These are phyloP conservation scores for Xestia c-nigrum DNA, from an alignment of 2,888 invertebrate species.

Conservation along the genomic window DNA sequence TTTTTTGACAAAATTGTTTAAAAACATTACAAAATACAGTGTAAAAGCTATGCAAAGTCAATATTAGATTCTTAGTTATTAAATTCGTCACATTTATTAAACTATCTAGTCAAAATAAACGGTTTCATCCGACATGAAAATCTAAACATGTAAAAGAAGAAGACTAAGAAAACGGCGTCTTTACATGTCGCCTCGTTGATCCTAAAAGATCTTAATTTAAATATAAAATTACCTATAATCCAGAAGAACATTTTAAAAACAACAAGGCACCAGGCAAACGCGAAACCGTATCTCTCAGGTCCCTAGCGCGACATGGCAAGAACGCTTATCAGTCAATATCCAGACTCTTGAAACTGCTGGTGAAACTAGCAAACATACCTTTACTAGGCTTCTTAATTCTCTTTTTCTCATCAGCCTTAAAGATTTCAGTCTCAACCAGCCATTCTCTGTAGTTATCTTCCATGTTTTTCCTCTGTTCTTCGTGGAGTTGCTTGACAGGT, in stretches of 20 bases:
- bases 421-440: conserved; percentile 91
- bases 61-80: background rate
- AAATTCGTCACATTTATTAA: conserved; percentile 4
- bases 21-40: background rate
- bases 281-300: conserved; percentile 70
- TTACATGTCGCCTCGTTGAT: conserved; percentile 3
- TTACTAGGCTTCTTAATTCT: conserved; percentile 86
- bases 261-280: conserved; percentile 25
- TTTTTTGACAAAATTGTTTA: background rate
- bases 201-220: conserved; percentile 13
- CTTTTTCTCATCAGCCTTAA: conserved; percentile 89
- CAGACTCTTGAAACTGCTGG: conserved; percentile 87
- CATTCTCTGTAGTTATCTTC: conserved; percentile 91
- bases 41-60: background rate
- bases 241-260: conserved; percentile 30
- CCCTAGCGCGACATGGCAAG: conserved; percentile 67
- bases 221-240: conserved; percentile 25
- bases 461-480: conserved; percentile 89
- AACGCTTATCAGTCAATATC: conserved; percentile 84
- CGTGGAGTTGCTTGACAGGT: conserved; percentile 89
- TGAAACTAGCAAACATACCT: conserved; percentile 88
- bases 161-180: conserved; percentile 5
- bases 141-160: conserved; percentile 6
- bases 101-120: background rate
- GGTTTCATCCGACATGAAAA: background rate